Evolutionary conservation across 2,888 invertebrate genomes (phyloP), one percentile per base, ranked within the genome.

Genomic region (Ectemnius continuus): DNA sequence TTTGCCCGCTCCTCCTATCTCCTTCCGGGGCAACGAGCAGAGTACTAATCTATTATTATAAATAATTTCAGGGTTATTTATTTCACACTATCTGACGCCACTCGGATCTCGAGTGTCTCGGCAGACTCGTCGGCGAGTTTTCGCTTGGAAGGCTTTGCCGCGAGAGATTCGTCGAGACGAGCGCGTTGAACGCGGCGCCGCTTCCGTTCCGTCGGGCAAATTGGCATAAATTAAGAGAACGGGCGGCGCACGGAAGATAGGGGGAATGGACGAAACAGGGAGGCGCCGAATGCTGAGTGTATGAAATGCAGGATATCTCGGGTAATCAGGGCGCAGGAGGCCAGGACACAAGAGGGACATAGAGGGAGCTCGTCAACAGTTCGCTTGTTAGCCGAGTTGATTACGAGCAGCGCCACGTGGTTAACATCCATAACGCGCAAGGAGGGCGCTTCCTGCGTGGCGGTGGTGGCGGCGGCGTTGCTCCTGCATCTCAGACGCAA

Each of bases 321-420:
- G 52, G 52, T 52, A 52, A 52, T 52, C 52, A 52, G 16, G 52
- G 52, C 16, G 11, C 26, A 13, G 60, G 60, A 60, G 60, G 60
- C 45, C 11, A 18, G 16, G n/a, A 14, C 36, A 36, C 11, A 23
- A 20, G 59, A 59, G 23, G 59, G 26, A 28, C 13, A 59, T 20
- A 76, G 78, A 82, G 70, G 73, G 36, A 36, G 36, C 36, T 36
- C 36, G 52, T 16, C 14, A 52, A 4, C 16, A 52, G 52, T 76
- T 78, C 82, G 82, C 82, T 86, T 85, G 84, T 85, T 85, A 52
- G 52, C 16, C n/a, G 77, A 79, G 77, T 74, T 81, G 79, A 85
- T 86, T 86, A 86, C 52, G 36, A 36, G 36, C 85, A 84, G 82
- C 84, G 85, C 84, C 86, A 68, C 64, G 83, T 78, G 84, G 75